Evolutionary conservation across 2,797 vertebrate species (phyloP).

Genomic region (Ptychobarbus kaznakovi): DNA sequence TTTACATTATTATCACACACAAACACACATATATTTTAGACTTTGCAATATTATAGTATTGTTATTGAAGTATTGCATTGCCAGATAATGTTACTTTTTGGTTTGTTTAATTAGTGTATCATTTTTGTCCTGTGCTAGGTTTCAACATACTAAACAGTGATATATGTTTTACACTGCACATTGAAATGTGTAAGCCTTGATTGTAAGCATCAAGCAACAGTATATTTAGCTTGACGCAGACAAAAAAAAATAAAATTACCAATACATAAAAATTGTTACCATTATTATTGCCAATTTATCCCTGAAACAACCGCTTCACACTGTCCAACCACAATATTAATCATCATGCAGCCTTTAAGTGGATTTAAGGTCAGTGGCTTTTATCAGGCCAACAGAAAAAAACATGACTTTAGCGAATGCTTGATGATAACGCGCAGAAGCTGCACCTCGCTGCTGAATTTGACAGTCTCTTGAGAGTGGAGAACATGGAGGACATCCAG

Average conservation of each 20-base stretch:
- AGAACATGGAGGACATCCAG: slow-evolving; percentile 37
- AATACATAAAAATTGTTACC: neutral
- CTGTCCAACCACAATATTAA: neutral
- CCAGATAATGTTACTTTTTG: neutral
- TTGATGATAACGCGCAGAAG: neutral
- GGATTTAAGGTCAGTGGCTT: neutral
- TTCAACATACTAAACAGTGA: neutral
- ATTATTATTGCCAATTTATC: neutral
- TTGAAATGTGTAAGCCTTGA: neutral
- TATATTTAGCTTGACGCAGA: neutral
- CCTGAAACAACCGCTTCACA: neutral
- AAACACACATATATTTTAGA: too few relatives aligned
- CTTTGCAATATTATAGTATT: neutral
- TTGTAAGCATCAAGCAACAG: neutral
- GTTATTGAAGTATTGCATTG: neutral
- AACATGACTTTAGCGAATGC: neutral
- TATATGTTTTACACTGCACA: neutral
- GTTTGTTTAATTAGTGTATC: neutral
- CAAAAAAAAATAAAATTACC: neutral
- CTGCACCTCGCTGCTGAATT: slow-evolving; percentile 56
- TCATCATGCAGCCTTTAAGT: neutral
- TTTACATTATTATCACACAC: too few relatives aligned
- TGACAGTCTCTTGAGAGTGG: slow-evolving; percentile 51
- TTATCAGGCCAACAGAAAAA: neutral
- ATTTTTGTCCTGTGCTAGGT: neutral